Base-by-base conservation (phyloP, 1,140 invertebrate genomes). In the Drosophila sp. region DNA sequence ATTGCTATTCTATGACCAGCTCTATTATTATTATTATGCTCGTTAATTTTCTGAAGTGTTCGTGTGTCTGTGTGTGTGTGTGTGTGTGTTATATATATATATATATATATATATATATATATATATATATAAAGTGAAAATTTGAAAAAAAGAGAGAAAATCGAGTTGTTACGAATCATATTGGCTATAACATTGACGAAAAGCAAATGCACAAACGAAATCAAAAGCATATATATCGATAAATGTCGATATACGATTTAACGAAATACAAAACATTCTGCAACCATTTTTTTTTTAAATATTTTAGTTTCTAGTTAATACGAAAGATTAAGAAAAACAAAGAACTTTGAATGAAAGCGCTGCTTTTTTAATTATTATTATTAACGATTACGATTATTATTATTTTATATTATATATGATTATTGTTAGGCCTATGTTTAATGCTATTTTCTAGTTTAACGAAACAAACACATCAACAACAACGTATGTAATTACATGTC, bases 401-500 rank as follows among this genome's bases (percentile, higher is more conserved):
- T 53, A 75, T 62, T 40, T 43, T 27, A 57, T 57, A 53, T 53
- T 18, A 34, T 53, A 29, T 43, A 29, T 76, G 67, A 84, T 61
- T 86, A 66, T 75, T 82, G 76, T 78, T 78, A 86, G 75, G 71
- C 87, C 80, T 78, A 86, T 86, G 78, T 87, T 86, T 87, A 86
- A 78, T 78, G 57, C 63, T 84, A 86, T 38, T 69, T 65, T 78
- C 43, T 87, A 86, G 75, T 76, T 75, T 86, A 87, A 50, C 46
- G n/a, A 50, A 50, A 29, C 13, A 27, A 29, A 11, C n/a, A 50
- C 25, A 29, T 13, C 25, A 50, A 14, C 27, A 48, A 76, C 62
- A 54, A 36, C 74, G 70, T 75, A 64, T 86, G 78, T 72, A 86
- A 82, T 82, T 89, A 66, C 61, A 82, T 81, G 78, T 61, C 71